Conservation (phyloP, 2,113 vertebrate species). For the Ceratotherium simum region DNA sequence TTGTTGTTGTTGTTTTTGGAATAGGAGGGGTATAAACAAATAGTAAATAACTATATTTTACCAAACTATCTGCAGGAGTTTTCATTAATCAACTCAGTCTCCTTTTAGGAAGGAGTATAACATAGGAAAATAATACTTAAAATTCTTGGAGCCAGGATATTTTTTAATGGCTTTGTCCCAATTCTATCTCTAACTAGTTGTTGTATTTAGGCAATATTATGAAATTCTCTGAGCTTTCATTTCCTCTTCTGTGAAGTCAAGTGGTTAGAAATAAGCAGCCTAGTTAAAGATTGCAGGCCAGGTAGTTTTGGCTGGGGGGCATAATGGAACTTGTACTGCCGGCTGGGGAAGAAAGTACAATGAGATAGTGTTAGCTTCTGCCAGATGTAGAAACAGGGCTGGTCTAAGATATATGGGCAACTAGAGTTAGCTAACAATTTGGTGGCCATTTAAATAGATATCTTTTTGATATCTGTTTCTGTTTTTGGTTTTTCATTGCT, state of each 20-base stretch:
- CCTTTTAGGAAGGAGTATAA: not conserved
- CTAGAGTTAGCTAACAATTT: not conserved
- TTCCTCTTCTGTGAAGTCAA: not conserved
- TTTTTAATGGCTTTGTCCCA: not conserved
- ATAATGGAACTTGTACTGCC: accelerated
- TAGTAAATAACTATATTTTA: not conserved
- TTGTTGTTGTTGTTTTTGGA: not conserved
- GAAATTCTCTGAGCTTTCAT: not conserved
- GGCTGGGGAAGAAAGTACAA: not conserved
- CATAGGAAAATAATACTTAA: not conserved
- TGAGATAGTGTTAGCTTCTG: not conserved
- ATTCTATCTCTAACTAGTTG: not conserved
- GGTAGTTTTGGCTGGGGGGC: not conserved
- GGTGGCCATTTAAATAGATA: not conserved
- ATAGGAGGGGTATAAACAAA: not conserved
- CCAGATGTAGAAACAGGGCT: not conserved
- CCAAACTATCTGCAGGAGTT: not conserved
- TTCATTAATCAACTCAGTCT: not conserved
- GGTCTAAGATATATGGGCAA: not conserved
- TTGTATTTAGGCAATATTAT: not conserved
- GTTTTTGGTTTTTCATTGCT: not conserved
- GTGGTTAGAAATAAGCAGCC: not conserved
- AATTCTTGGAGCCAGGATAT: not conserved
- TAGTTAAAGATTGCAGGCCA: not conserved
- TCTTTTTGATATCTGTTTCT: not conserved